Evolutionary conservation across 1,140 invertebrate genomes (phyloP), one percentile per base, ranked within the genome.

Genomic region (Acromyrmex echinatior): DNA sequence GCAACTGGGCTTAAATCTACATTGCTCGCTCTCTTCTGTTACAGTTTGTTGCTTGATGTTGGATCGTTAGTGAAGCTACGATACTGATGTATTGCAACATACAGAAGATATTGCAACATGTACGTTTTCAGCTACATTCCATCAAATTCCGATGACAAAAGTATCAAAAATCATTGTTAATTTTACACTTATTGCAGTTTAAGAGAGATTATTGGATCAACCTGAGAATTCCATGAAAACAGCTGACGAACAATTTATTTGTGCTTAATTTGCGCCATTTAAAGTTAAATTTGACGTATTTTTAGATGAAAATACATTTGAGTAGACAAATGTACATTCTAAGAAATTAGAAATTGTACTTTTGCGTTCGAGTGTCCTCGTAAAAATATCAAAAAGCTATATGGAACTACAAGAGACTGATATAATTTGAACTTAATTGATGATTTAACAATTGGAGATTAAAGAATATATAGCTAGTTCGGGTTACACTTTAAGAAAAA

Each of bases 11-110:
- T 3, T 31, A 25, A 71, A 71, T 81, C 28, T 71, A 81, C 21
- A 58, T 60, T 25, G 21, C 21, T 82, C 16, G 21, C 73, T 79
- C 60, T 74, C 25, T 45, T 82, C 28, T 84, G 70, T 84, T 63
- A 31, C 80, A 84, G 80, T 49, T 76, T 84, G 35, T 84, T 39
- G 18, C 39, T 84, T 49, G 45, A 84, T 21, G 35, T 82, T 82
- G 80, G 56, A 74, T 49, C 56, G 73, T 62, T 39, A n/a, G 16
- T n/a, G n/a, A 76, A 84, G 10, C 25, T 74, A 31, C 56, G 12
- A 18, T 56, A 35, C 14, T 81, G 65, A 81, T 62, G 45, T 63
- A n/a, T 76, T 21, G 21, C 21, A 21, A 21, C 21, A 21, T 21
- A 21, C 21, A 10, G 68, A 63, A 51, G 80, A 63, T 25, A 49